Base-by-base conservation (phyloP, 2,113 vertebrate genomes). In the Thryonomys swinderianus region DNA sequence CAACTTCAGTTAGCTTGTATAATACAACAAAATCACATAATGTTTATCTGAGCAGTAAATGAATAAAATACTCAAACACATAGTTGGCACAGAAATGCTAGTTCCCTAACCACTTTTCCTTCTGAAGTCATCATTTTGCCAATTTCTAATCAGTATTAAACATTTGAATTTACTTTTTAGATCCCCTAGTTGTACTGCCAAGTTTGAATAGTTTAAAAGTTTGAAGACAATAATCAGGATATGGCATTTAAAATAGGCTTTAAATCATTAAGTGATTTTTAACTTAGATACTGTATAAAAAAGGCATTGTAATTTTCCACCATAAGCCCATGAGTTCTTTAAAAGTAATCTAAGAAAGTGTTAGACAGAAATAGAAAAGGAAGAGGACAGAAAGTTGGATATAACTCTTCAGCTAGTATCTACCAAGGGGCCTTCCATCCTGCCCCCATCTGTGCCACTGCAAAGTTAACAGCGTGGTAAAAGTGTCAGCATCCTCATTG, bases 31-130 rank as follows among this genome's bases (percentile, higher is more conserved):
- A 42, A 57, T 37, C 51, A 79, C 9, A 57, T 34, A 66, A 62
- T 42, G 62, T 92, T 87, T 91, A 57, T 84, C 64, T 83, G 88
- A 91, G 84, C 25, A 85, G 37, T 69, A 67, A 88, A 92, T 76
- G 69, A 66, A 89, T 74, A 48, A 93, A 96, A 95, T 23, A 86
- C 1, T 34, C 25, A 76, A 95, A 74, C 30, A 85, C 4, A 45
- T 0, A 61, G 48, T 88, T 79, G 85, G 30, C 82, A 32, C 32
- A 66, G 61, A 67, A 83, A 48, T 30, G 30, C 42, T 59, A 37
- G 20, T 42, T 82, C 40, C n/a, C 5, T 82, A 30, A 2, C 32
- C 34, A 92, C 34, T 71, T 89, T 59, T 85, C 78, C 67, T 92
- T 95, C 88, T 83, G 45, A 95, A 88, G 69, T 51, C 85, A 64